These are phyloP conservation scores for Halcyon smyrnensis DNA, from an alignment of 2,797 vertebrate genomes.

Conservation along the genomic window DNA sequence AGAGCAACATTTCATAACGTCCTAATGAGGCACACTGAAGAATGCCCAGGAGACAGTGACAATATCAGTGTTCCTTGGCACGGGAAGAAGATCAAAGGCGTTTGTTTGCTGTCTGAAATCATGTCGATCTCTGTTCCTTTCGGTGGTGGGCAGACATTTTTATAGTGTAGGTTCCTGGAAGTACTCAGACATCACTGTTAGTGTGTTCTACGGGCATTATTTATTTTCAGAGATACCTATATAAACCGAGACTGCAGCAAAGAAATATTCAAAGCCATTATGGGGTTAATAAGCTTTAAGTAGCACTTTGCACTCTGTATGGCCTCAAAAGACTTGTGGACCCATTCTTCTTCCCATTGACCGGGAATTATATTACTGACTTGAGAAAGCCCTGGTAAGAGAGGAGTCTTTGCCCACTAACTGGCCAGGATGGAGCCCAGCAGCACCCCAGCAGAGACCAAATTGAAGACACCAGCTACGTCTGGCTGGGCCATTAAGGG, in stretches of 20 bases:
- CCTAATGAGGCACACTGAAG: conserved; percentile 49
- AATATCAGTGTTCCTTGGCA: conserved; percentile 57
- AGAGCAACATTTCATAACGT: conserved; percentile 37
- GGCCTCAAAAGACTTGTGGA: neutral
- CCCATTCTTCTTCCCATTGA: neutral
- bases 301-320: neutral
- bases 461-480: neutral
- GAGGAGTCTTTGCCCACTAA: neutral
- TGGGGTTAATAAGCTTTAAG: neutral
- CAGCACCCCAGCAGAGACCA: neutral
- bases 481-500: neutral
- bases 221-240: conserved; percentile 34
- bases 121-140: conserved; percentile 29
- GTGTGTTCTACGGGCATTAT: neutral
- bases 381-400: neutral
- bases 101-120: conserved; percentile 57
- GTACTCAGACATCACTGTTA: conserved; percentile 21
- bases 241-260: conserved; percentile 1
- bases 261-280: neutral
- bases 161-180: conserved; percentile 53
- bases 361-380: neutral
- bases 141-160: conserved; percentile 21
- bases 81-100: conserved; percentile 48
- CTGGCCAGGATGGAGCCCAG: neutral
- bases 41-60: conserved; percentile 63